Evolutionary conservation across 2,797 vertebrate genomes (phyloP), one percentile per base, ranked within the genome.

Genomic region (Tolypeutes matacus): DNA sequence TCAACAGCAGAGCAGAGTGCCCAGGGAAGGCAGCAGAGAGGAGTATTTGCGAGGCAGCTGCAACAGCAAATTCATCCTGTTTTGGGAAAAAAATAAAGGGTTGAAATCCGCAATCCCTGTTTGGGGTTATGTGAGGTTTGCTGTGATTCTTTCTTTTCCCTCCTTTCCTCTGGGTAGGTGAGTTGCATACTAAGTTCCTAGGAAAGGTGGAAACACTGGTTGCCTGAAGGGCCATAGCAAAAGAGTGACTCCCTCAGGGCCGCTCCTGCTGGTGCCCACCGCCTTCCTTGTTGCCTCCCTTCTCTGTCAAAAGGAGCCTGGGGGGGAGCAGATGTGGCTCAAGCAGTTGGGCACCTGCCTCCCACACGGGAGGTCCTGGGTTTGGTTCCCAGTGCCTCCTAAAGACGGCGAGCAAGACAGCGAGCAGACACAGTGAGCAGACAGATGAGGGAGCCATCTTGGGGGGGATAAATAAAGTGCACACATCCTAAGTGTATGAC

Each of bases 191-290:
- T 89, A 96, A 93, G 98, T 99, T 99, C 99, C 97, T 98, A 98
- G 98, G 98, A 98, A 98, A 96, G 86, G 93, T 96, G 92, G 89
- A 89, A 92, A 95, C 34, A 36, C 36, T 94, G 87, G 96, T 97
- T 98, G 98, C 98, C 98, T 98, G 98, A 98, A 98, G 98, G 98
- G 97, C 98, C 98, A 98, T 99, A 98, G 98, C 98, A 98, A 95
- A 97, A 96, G 97, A 92, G 97, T 99, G 99, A 99, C 98, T 99
- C 99, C 99, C 95, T 29, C 46, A 77, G 85, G 77, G 88, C 96
- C 18, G 94, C 96, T 81, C 81, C 34, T 94, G 80, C 96, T 97
- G 98, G 97, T 53, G 86, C 96, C 96, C 81, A 62, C 42, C 36
- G 18, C 88, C 87, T 29, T 93, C 75, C 86, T 96, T 82, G 10